Conservation (phyloP, 1,140 invertebrate species). For the Rhagoletis zephyria region DNA sequence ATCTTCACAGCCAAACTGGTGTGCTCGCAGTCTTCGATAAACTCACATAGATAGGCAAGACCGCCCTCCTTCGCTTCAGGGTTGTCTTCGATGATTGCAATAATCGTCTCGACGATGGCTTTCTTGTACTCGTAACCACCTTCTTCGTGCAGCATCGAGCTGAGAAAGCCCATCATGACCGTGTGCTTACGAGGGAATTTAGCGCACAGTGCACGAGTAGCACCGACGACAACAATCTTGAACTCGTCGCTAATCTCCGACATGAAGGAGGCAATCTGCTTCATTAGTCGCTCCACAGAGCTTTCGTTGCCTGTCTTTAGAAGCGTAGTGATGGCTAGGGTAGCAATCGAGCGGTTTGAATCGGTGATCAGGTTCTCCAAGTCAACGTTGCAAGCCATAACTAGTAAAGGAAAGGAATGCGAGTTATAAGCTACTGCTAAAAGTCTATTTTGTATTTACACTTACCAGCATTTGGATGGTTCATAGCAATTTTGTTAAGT, state of each 20-base stretch:
- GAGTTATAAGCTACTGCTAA: too few relatives aligned
- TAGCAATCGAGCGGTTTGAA: constrained; percentile 96
- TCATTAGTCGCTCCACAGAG: constrained; percentile 97
- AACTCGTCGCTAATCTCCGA: constrained; percentile 99
- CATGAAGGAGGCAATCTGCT: constrained; percentile 97
- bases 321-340: constrained; percentile 96
- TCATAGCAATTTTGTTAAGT: constrained; percentile 89
- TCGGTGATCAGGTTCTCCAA: constrained; percentile 98
- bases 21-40: constrained; percentile 99
- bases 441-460: too few relatives aligned
- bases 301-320: constrained; percentile 97
- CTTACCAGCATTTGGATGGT: constrained; percentile 93
- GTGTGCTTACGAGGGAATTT: constrained; percentile 98
- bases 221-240: constrained; percentile 97
- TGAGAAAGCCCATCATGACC: constrained; percentile 96
- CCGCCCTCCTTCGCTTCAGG: constrained; percentile 91
- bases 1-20: constrained; percentile 96
- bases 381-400: constrained; percentile 97
- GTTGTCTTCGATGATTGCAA: constrained; percentile 97
- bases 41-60: constrained; percentile 97
- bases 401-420: too few relatives aligned
- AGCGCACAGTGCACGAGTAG: constrained; percentile 88
- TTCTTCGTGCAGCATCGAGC: constrained; percentile 96
- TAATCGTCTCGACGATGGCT: constrained; percentile 98
- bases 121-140: constrained; percentile 98